Evolutionary conservation across 2,888 invertebrate genomes (phyloP).

Genomic region (Philhelius pedissequus): DNA sequence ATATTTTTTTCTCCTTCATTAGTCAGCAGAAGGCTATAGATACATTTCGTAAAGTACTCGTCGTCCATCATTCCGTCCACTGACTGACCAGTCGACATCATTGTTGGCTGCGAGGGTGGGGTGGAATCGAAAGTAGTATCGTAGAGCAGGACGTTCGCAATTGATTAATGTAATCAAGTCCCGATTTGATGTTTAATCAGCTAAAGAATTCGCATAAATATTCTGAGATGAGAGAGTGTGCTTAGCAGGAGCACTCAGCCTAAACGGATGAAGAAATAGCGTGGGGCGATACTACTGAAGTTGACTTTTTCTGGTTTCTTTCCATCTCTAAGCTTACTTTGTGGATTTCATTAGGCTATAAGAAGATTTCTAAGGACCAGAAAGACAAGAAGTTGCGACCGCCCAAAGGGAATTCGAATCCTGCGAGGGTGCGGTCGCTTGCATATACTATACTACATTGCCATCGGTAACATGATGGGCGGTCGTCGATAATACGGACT

Average conservation of each 20-base stretch:
- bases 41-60: background rate
- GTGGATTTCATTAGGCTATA: conserved; percentile 37
- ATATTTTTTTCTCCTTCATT: conserved; percentile 62
- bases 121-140: conserved; percentile 43
- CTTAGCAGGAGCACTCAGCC: background rate
- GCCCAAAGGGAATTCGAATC: conserved; percentile 16
- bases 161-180: conserved; percentile 71
- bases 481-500: conserved; percentile 26
- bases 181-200: conserved; percentile 71
- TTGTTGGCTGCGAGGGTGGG: background rate
- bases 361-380: conserved; percentile 34
- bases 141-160: conserved; percentile 53
- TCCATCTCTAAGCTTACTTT: background rate
- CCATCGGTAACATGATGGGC: conserved; percentile 52
- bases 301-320: conserved; percentile 25
- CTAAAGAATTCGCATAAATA: conserved; percentile 65
- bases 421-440: background rate
- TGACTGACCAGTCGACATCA: background rate
- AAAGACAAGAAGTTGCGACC: background rate
- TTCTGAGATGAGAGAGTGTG: background rate
- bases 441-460: background rate
- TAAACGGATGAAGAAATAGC: background rate
- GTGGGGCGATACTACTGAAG: background rate
- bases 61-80: conserved; percentile 39
- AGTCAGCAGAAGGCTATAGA: conserved; percentile 23